Percentiles rank a stretch among this genome's conserved stretches.
phyloP scores from a whole-genome alignment of 2,888 invertebrate genomes.

The Limnephilus marmoratus region DNA sequence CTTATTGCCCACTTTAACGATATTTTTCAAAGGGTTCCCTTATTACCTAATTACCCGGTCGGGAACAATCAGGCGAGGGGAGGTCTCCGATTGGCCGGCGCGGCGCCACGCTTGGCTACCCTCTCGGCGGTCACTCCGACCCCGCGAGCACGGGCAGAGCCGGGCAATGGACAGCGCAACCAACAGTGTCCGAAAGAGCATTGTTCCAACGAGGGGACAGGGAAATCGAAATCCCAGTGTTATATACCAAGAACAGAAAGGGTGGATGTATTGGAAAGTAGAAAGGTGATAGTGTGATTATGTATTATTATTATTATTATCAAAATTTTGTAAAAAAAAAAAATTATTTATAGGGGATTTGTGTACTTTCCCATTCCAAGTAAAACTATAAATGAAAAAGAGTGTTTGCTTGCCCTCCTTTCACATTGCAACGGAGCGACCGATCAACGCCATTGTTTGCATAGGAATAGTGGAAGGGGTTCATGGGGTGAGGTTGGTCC shows the following conservation, averaged over 20 bases:
- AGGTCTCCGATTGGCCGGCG: conserved; percentile 28
- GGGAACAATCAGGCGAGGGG: not conserved
- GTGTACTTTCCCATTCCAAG: too few species aligned
- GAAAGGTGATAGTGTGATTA: not conserved
- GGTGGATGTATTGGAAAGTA: not conserved
- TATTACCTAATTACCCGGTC: conserved; percentile 28
- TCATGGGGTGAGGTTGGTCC: too few species aligned
- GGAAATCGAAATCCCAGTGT: not conserved
- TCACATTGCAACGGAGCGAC: too few species aligned
- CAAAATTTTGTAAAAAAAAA: too few species aligned
- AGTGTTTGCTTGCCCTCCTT: too few species aligned
- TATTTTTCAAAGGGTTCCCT: not conserved
- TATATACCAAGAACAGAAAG: not conserved
- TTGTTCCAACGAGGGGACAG: not conserved
- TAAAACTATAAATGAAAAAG: too few species aligned
- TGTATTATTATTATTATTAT: not conserved
- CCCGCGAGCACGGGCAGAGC: not conserved
- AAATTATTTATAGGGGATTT: too few species aligned
- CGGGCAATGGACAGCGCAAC: not conserved
- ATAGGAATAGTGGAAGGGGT: too few species aligned
- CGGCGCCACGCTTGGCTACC: conserved; percentile 20
- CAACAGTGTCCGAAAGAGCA: not conserved
- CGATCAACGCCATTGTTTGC: too few species aligned
- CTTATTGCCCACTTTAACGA: not conserved
- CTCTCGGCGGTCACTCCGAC: not conserved